phyloP scores from a whole-genome alignment of 2,113 vertebrate genomes.

The Trichechus manatus region DNA sequence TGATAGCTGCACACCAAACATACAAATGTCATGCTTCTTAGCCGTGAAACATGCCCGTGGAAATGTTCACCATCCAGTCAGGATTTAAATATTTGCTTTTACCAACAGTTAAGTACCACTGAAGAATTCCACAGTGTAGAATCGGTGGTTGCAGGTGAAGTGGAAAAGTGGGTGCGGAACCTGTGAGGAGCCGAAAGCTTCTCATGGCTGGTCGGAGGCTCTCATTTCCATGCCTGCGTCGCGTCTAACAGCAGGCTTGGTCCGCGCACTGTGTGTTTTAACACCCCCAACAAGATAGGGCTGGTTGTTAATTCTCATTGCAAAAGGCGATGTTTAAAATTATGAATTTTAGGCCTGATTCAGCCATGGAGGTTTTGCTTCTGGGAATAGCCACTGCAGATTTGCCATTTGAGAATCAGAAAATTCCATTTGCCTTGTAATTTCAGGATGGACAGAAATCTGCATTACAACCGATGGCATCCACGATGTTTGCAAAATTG shows the following conservation, averaged over 20 bases:
- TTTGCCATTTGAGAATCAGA: not conserved
- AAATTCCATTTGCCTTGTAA: not conserved
- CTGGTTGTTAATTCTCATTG: not conserved
- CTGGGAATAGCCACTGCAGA: not conserved
- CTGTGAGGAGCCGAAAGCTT: slow-evolving; percentile 60
- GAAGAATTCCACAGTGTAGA: slow-evolving; percentile 66
- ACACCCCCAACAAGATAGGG: rapidly evolving
- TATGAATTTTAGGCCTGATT: not conserved
- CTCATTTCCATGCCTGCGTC: slow-evolving; percentile 59
- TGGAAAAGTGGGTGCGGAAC: slow-evolving; percentile 57
- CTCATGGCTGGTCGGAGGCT: not conserved
- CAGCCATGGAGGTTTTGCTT: not conserved
- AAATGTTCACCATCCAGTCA: slow-evolving; percentile 37
- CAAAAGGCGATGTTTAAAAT: not conserved
- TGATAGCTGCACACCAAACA: slow-evolving; percentile 16
- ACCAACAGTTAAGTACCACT: slow-evolving; percentile 46
- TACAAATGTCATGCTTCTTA: slow-evolving; percentile 28
- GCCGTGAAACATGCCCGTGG: slow-evolving; percentile 55
- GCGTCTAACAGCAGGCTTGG: not conserved
- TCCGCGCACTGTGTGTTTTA: not conserved
- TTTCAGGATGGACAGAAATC: not conserved
- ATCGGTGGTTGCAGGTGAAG: slow-evolving; percentile 69
- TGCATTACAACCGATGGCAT: not conserved
- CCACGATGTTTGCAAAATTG: not conserved
- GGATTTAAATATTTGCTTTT: slow-evolving; percentile 72